phyloP scores from a whole-genome alignment of 2,888 invertebrate species.

The Drosophila monieri region DNA sequence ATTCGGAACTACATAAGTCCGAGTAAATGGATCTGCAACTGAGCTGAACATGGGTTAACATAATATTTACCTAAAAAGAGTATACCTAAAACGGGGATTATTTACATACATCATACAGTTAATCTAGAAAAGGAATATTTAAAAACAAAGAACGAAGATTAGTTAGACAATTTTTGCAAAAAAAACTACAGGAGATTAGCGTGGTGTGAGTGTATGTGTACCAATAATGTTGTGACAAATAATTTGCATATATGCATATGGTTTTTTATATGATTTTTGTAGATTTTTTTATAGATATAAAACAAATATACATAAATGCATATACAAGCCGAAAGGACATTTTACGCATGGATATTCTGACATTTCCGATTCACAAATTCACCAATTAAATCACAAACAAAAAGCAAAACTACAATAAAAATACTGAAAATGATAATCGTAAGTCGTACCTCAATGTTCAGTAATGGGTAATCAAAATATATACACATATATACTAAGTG shows the following conservation, averaged over 20 bases:
- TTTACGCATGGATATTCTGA: conserved; percentile 31
- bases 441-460: conserved; percentile 78
- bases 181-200: conserved; percentile 27
- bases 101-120: conserved; percentile 26
- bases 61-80: conserved; percentile 47
- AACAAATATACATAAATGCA: conserved; percentile 35
- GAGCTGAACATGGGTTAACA: conserved; percentile 67
- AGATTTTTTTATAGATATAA: conserved; percentile 37
- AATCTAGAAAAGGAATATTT: conserved; percentile 17
- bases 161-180: conserved; percentile 56
- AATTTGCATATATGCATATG: conserved; percentile 57
- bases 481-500: conserved; percentile 21
- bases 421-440: conserved; percentile 73
- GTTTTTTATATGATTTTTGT: conserved; percentile 45
- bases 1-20: conserved; percentile 20
- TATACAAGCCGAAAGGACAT: conserved; percentile 22
- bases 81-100: conserved; percentile 29
- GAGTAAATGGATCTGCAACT: conserved; percentile 22
- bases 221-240: conserved; percentile 70
- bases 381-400: conserved; percentile 37
- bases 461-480: conserved; percentile 48
- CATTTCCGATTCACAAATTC: conserved; percentile 33
- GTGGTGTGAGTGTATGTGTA: conserved; percentile 15
- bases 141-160: conserved; percentile 23
- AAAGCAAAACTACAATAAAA: conserved; percentile 48